Base-by-base conservation (phyloP, 2,113 vertebrate species). In the Engraulis encrasicolus region DNA sequence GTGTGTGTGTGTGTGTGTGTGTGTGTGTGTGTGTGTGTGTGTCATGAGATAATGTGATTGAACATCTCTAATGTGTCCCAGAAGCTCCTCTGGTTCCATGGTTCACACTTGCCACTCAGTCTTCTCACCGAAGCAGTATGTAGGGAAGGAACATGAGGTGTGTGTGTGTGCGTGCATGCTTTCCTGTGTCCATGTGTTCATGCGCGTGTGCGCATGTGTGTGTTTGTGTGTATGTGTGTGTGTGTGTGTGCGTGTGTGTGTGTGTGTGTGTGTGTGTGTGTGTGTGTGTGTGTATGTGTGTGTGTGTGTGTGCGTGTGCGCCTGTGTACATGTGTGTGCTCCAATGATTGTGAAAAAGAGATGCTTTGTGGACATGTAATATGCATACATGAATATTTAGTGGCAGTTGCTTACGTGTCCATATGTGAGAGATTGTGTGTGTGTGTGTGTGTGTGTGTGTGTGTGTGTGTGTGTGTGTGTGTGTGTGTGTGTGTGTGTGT, bases 51-150 rank as follows among this genome's bases (percentile, higher is more conserved):
- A 84, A 89, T 87, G 84, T 87, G 74, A 83, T 81, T 83, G 71
- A 78, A 84, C 80, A 84, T 81, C 84, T 78, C 77, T 86, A 86
- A 84, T 87, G 78, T 89, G 88, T 86, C 84, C 82, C 83, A 86
- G 85, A 66, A 66, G 58, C 58, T 9, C n/a, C n/a, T n/a, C 23
- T 31, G 58, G 1, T 66, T 66, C 58, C 52, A 2, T 20, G 20
- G 52, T 20, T 31, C 11, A 66, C 58, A 31, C 58, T 66, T 66
- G 58, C 58, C 58, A 66, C 23, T 66, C 58, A 66, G 27, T 66
- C 27, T 66, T 66, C 27, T 66, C 58, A 66, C 23, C 27, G 27
- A 66, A 31, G 23, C n/a, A 31, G 58, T 66, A n/a, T n/a, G 6
- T 14, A 45, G 40, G 40, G 40, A 45, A 45, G 40, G 40, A 45